Evolutionary conservation across 2,113 vertebrate species (phyloP).

Genomic region (Mugil cephalus): DNA sequence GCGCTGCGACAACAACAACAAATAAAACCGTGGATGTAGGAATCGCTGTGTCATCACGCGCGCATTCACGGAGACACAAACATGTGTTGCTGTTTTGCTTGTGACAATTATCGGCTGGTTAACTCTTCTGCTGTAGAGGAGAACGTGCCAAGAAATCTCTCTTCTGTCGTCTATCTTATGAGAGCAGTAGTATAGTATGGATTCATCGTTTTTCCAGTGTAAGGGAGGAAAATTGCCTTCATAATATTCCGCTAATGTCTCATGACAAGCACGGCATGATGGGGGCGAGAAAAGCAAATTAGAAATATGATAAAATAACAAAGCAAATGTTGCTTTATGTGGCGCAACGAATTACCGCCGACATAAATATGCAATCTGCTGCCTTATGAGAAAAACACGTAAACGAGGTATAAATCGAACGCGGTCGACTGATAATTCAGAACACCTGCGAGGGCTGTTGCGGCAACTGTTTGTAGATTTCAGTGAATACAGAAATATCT

Average conservation of each 20-base stretch:
- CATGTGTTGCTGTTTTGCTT: background rate
- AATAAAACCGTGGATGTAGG: background rate
- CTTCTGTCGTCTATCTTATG: too few species aligned
- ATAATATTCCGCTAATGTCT: too few species aligned
- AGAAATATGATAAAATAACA: too few species aligned
- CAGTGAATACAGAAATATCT: too few species aligned
- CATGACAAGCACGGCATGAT: too few species aligned
- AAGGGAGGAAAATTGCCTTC: background rate
- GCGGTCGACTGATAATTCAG: background rate
- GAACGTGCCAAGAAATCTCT: too few species aligned
- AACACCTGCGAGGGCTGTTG: background rate
- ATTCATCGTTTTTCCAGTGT: background rate
- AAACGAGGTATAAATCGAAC: background rate
- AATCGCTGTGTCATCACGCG: constrained; percentile 4
- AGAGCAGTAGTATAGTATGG: too few species aligned
- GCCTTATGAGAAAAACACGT: background rate
- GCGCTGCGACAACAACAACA: background rate
- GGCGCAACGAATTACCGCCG: background rate
- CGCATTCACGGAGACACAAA: background rate
- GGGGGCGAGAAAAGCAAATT: too few species aligned
- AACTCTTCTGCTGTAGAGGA: too few species aligned
- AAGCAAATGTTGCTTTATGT: too few species aligned
- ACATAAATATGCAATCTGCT: background rate
- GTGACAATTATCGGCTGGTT: background rate
- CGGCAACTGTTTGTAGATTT: too few species aligned